phyloP scores from a whole-genome alignment of 2,113 vertebrate species.

The Apeltes quadracus region DNA sequence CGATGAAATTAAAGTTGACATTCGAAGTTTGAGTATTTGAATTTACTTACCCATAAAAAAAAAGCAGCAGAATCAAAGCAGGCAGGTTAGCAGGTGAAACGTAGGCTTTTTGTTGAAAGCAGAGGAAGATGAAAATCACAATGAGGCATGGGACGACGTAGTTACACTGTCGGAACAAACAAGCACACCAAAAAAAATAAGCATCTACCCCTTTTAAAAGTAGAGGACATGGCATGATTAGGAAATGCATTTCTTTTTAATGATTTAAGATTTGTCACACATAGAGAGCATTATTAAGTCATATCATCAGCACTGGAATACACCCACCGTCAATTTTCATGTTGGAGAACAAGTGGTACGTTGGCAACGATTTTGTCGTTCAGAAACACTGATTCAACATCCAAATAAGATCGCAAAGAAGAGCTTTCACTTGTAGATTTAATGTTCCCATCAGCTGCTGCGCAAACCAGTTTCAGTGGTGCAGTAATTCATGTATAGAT shows the following conservation, averaged over 20 bases:
- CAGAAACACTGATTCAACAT: constrained; percentile 8
- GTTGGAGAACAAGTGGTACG: constrained; percentile 17
- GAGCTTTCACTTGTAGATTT: neutral
- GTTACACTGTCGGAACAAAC: constrained; percentile 86
- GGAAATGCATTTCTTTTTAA: constrained; percentile 8
- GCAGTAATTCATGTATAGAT: constrained; percentile 3
- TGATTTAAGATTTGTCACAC: neutral
- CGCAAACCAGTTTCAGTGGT: neutral
- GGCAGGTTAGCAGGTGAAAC: constrained; percentile 94
- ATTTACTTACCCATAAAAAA: constrained; percentile 91
- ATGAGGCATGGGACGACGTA: constrained; percentile 91
- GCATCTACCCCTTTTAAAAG: neutral
- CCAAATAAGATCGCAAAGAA: neutral
- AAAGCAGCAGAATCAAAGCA: constrained; percentile 89
- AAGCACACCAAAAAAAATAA: neutral
- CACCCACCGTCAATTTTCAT: constrained; percentile 32
- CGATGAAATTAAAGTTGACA: neutral
- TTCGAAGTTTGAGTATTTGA: neutral
- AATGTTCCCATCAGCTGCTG: neutral
- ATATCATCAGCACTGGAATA: constrained; percentile 58
- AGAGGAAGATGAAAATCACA: constrained; percentile 95
- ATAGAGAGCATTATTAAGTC: constrained; percentile 25
- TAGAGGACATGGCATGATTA: neutral
- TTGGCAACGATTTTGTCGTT: constrained; percentile 1
- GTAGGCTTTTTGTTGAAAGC: constrained; percentile 97